A percentile compares a stretch with the other conserved stretches of the same genome.
Conservation (phyloP, 2,888 invertebrate genomes). For the Crematogaster levior region DNA sequence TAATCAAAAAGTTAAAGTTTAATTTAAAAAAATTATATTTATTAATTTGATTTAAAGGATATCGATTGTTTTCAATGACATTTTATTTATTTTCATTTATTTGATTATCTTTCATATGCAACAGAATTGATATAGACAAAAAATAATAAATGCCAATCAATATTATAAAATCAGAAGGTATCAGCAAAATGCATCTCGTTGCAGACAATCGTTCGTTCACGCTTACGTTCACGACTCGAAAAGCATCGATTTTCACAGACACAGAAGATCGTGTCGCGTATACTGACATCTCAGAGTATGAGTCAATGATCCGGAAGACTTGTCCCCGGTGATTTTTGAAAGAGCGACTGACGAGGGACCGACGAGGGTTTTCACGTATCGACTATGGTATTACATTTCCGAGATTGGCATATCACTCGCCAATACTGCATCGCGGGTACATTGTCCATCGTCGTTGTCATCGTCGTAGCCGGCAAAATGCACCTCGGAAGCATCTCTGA, state of each 20-base stretch:
- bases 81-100: too few species aligned
- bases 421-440: conserved; percentile 42
- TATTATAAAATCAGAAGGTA: background rate
- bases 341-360: conserved; percentile 35
- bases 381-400: conserved; percentile 62
- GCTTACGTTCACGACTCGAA: background rate
- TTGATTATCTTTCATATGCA: background rate
- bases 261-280: background rate
- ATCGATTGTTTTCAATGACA: background rate
- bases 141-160: background rate
- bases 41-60: background rate
- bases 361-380: conserved; percentile 55
- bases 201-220: background rate
- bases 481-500: conserved; percentile 53
- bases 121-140: background rate
- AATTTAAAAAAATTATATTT: background rate
- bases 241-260: conserved; percentile 3
- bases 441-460: conserved; percentile 57
- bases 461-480: conserved; percentile 52
- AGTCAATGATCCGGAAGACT: conserved; percentile 44
- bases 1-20: background rate
- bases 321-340: conserved; percentile 39
- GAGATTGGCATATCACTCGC: conserved; percentile 70
- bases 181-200: background rate
- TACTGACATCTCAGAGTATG: conserved; percentile 21